Percentiles rank a stretch among this genome's conserved stretches.
phyloP scores from a whole-genome alignment of 2,888 invertebrate genomes.

The Sympetrum striolatum region DNA sequence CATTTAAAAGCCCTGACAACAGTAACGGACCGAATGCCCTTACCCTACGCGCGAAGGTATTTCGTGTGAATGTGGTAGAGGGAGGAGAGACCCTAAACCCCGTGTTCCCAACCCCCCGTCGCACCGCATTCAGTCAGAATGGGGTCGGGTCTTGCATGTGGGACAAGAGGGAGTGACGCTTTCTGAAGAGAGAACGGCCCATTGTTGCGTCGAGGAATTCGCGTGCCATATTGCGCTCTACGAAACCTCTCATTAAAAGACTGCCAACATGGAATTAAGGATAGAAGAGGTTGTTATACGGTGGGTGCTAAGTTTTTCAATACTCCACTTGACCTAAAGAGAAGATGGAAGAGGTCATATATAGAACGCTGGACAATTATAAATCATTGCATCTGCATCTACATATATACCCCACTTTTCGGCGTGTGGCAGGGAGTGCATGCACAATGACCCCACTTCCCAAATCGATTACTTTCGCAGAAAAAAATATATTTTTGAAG shows the following conservation, averaged over 20 bases:
- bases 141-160: not conserved
- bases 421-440: too few relatives aligned
- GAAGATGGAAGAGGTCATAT: not conserved
- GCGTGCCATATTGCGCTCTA: not conserved
- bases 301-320: not conserved
- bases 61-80: not conserved
- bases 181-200: not conserved
- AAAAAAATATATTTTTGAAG: too few relatives aligned
- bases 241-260: not conserved
- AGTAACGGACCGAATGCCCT: not conserved
- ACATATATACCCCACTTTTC: too few relatives aligned
- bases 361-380: not conserved
- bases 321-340: not conserved
- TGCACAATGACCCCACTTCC: too few relatives aligned
- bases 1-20: too few relatives aligned
- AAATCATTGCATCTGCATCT: too few relatives aligned
- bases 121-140: not conserved
- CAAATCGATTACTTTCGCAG: too few relatives aligned
- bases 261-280: not conserved
- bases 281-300: not conserved
- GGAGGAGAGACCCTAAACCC: not conserved
- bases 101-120: not conserved
- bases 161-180: not conserved
- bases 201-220: not conserved
- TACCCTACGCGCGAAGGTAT: not conserved